Conservation (phyloP, 1,140 invertebrate species). For the Procambarus virginalis region DNA sequence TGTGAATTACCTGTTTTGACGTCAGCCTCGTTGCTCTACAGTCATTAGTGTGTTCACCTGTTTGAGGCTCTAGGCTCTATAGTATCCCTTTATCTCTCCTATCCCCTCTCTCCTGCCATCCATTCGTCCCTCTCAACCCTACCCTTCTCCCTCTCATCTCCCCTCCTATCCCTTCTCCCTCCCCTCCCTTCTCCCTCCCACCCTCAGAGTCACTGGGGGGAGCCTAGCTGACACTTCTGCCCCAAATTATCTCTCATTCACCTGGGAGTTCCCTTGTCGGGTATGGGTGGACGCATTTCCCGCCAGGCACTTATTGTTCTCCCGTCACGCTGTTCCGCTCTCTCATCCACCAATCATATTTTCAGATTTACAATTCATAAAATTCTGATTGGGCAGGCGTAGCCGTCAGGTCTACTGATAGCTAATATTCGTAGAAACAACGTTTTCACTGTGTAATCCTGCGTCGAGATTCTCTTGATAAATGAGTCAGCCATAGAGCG, state of each 20-base stretch:
- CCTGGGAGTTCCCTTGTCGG: constrained; percentile 30
- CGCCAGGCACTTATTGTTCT: constrained; percentile 28
- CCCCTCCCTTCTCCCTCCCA: neutral
- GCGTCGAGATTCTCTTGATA: no score
- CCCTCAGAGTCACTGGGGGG: no score
- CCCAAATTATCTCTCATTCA: constrained; percentile 13
- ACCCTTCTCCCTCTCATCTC: no score
- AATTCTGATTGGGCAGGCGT: constrained; percentile 14
- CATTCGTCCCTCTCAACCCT: no score
- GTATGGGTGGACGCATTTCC: constrained; percentile 44
- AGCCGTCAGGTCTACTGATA: constrained; percentile 5
- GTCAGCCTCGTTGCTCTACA: no score
- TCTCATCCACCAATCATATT: constrained; percentile 53
- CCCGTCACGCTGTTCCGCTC: constrained; percentile 44
- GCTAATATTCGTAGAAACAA: neutral
- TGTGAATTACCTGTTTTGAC: no score
- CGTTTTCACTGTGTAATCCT: neutral
- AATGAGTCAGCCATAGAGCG: neutral
- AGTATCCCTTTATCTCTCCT: constrained; percentile 11
- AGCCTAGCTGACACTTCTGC: constrained; percentile 24
- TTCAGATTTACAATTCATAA: constrained; percentile 17
- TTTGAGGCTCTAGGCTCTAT: no score
- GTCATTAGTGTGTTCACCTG: no score
- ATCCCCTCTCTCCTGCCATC: neutral
- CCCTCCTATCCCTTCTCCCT: neutral